Conservation (phyloP, 2,888 invertebrate species). For the Trichopria drosophilae region DNA sequence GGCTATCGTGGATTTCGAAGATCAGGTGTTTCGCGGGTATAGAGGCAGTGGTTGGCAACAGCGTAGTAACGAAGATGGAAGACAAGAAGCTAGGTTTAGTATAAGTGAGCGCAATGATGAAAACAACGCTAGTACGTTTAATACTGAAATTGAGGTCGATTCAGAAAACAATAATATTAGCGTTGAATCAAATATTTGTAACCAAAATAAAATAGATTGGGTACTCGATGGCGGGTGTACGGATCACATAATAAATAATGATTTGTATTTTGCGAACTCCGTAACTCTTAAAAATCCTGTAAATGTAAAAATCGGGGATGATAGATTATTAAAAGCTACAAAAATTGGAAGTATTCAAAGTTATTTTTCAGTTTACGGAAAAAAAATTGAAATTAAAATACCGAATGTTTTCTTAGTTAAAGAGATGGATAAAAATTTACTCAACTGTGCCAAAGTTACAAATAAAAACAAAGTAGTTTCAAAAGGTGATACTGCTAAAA, state of each 20-base stretch:
- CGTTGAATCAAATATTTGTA: constrained; percentile 1
- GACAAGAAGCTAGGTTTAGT: background rate
- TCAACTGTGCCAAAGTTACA: too few relatives aligned
- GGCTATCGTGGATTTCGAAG: too few relatives aligned
- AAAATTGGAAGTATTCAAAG: too few relatives aligned
- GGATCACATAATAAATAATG: constrained; percentile 20
- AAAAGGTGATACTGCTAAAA: too few relatives aligned
- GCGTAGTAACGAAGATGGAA: background rate
- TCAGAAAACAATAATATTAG: background rate
- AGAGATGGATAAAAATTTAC: too few relatives aligned
- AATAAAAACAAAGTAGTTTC: too few relatives aligned
- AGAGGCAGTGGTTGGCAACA: constrained; percentile 12
- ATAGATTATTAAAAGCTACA: constrained; percentile 13
- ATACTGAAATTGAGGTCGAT: constrained; percentile 4
- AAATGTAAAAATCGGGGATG: constrained; percentile 17
- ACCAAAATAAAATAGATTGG: constrained; percentile 1
- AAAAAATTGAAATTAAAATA: too few relatives aligned
- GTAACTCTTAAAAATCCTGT: constrained; percentile 8
- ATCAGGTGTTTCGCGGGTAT: constrained; percentile 15
- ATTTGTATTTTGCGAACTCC: background rate
- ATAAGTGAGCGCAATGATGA: background rate
- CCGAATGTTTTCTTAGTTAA: too few relatives aligned
- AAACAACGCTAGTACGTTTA: constrained; percentile 1
- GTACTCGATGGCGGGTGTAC: constrained; percentile 11
- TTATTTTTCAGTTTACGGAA: too few relatives aligned